Evolutionary conservation across 2,888 invertebrate genomes (phyloP).

Genomic region (Drosophila testacea): DNA sequence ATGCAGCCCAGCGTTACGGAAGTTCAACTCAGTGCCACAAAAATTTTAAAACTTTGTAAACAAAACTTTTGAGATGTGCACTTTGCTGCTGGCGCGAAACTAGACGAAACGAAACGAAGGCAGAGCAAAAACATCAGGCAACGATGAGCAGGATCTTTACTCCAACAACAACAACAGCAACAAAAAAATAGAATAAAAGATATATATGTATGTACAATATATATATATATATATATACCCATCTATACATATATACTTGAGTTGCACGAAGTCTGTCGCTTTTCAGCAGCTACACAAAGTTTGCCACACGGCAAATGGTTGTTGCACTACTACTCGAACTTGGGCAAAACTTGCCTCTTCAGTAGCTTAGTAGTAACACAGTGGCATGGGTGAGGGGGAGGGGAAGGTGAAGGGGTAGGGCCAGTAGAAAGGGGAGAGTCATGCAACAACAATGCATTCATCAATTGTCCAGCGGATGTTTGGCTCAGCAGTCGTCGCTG

Average conservation of each 20-base stretch:
- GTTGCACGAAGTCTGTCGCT: constrained; percentile 1
- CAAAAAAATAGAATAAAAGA: neutral
- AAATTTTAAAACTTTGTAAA: constrained; percentile 81
- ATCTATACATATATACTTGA: no score
- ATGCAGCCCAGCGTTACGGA: constrained; percentile 51
- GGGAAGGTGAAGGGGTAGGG: neutral
- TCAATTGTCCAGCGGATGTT: constrained; percentile 80
- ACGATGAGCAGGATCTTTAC: constrained; percentile 56
- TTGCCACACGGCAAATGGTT: constrained; percentile 77
- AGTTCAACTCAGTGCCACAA: constrained; percentile 79
- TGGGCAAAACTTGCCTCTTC: constrained; percentile 57
- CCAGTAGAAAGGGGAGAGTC: neutral
- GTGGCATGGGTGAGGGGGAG: neutral
- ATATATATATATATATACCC: no score
- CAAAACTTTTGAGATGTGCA: constrained; percentile 77
- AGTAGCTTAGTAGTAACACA: constrained; percentile 12
- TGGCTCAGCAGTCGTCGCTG: constrained; percentile 58
- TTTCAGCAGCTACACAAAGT: constrained; percentile 74
- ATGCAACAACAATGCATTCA: constrained; percentile 69
- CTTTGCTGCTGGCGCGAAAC: constrained; percentile 73
- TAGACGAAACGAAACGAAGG: constrained; percentile 41
- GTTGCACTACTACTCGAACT: constrained; percentile 33
- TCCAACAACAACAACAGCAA: constrained; percentile 1
- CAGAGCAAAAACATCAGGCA: constrained; percentile 56
- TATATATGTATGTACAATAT: no score